These are phyloP conservation scores for Spongilla lacustris DNA, from an alignment of 37 sponge, comb jelly and placozoan genomes.

Conservation along the genomic window DNA sequence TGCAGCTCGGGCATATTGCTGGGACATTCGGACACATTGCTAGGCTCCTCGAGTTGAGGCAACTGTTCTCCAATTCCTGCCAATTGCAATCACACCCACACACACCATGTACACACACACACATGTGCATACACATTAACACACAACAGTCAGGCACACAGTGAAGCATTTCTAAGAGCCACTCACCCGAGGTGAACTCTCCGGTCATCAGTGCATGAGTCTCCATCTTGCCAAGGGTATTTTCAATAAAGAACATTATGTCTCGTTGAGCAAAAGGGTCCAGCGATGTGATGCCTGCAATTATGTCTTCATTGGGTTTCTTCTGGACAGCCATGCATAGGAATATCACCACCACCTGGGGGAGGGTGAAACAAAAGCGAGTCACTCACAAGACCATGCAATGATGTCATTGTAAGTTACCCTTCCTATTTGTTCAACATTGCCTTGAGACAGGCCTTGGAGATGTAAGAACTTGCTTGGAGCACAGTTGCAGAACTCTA, in stretches of 20 bases:
- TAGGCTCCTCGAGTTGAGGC: neutral
- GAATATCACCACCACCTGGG: slow-evolving; percentile 58
- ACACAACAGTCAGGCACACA: too few relatives aligned
- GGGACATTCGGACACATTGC: neutral
- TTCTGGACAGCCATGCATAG: slow-evolving; percentile 51
- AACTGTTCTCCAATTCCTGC: neutral
- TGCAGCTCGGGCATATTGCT: neutral
- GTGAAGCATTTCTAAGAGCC: neutral
- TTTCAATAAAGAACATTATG: slow-evolving; percentile 68
- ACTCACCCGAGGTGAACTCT: slow-evolving; percentile 43
- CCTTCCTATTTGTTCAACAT: neutral
- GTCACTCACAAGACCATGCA: neutral
- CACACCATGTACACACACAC: neutral
- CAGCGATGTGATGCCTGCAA: slow-evolving; percentile 36
- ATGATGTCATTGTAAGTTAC: neutral
- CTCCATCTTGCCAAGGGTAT: slow-evolving; percentile 23
- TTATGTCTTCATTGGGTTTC: slow-evolving; percentile 42
- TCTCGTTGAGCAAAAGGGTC: slow-evolving; percentile 37
- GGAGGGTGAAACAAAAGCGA: neutral
- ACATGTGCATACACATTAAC: neutral
- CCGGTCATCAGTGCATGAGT: slow-evolving; percentile 24
- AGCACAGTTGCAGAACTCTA: neutral
- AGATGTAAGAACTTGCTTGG: neutral
- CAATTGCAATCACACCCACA: too few relatives aligned
- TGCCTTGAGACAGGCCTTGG: neutral